Conservation (phyloP, 2,888 invertebrate species). For the Chloromyia formosa region DNA sequence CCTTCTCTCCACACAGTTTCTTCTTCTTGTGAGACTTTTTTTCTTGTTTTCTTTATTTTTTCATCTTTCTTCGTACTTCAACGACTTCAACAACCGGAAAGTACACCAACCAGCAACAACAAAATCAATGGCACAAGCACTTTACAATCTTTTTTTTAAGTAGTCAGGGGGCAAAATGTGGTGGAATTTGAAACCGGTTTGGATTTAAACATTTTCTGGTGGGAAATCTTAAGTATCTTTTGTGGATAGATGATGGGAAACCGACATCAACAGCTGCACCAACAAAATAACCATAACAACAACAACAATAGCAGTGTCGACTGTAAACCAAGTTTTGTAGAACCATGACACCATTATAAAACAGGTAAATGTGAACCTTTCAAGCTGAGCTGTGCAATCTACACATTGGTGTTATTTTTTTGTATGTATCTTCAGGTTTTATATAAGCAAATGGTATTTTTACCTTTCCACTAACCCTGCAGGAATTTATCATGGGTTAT, state of each 20-base stretch:
- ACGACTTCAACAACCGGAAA: too few relatives aligned
- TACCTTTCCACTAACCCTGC: not conserved
- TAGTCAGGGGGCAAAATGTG: not conserved
- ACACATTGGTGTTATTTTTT: not conserved
- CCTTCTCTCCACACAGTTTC: not conserved
- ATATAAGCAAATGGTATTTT: not conserved
- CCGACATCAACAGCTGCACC: not conserved
- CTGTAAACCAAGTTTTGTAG: slow-evolving; percentile 8
- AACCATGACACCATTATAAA: slow-evolving; percentile 32
- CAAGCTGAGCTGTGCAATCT: not conserved
- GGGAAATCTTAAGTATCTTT: slow-evolving; percentile 36
- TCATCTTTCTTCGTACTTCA: not conserved
- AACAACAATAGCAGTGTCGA: too few relatives aligned
- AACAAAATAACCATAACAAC: too few relatives aligned
- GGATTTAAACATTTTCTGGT: slow-evolving; percentile 35
- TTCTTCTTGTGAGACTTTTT: too few relatives aligned
- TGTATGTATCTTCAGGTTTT: too few relatives aligned
- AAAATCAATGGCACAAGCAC: not conserved
- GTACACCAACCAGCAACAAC: not conserved
- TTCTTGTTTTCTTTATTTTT: slow-evolving; percentile 15
- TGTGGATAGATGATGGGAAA: not conserved
- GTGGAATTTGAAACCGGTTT: slow-evolving; percentile 39
- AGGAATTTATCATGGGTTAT: not conserved
- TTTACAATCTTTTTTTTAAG: not conserved
- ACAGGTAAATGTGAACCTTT: slow-evolving; percentile 31